Evolutionary conservation across 2,797 vertebrate genomes (phyloP).

Genomic region (Coluber constrictor): DNA sequence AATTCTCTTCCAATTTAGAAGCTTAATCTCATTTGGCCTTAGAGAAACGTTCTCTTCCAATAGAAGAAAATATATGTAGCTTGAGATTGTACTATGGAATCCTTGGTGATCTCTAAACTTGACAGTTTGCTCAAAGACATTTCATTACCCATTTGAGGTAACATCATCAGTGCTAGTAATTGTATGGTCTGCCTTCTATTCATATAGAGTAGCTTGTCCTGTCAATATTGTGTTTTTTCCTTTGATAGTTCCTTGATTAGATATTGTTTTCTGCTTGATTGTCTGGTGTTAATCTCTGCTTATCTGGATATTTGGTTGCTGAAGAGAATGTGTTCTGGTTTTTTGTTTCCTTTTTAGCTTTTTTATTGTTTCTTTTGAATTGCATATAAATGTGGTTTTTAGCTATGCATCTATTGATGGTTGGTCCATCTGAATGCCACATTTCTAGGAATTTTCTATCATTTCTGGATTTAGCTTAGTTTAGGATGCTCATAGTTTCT

Average conservation of each 20-base stretch:
- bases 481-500: neutral
- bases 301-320: neutral
- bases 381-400: neutral
- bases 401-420: neutral
- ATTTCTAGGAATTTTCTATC: too few species aligned
- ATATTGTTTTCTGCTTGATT: neutral
- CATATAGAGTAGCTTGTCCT: too few species aligned
- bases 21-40: neutral
- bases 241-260: too few species aligned
- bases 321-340: neutral
- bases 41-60: neutral
- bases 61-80: too few species aligned
- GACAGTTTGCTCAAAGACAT: neutral
- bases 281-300: neutral
- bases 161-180: neutral
- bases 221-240: too few species aligned
- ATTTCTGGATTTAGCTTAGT: neutral
- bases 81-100: too few species aligned
- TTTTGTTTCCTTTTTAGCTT: neutral
- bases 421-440: too few species aligned
- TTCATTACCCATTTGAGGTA: neutral
- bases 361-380: neutral
- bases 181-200: too few species aligned
- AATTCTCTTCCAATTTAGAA: conserved; percentile 2
- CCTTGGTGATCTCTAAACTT: neutral